Evolutionary conservation across 2,888 invertebrate genomes (phyloP).

Genomic region (Campoplex capitator): DNA sequence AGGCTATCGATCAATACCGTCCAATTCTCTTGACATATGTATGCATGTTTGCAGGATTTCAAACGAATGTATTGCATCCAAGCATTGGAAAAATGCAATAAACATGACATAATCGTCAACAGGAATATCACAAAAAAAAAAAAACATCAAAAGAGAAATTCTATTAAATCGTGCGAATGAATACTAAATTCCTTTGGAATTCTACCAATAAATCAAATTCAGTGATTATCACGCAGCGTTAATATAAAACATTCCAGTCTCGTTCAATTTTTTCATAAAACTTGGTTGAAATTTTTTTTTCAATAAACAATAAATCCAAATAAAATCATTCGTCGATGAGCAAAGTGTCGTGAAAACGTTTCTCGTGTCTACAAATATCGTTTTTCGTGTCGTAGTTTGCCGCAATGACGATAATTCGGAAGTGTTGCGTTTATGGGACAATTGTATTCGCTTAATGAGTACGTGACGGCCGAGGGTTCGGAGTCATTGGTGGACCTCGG

Average conservation of each 20-base stretch:
- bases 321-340: not conserved
- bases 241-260: no score
- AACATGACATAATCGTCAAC: slow-evolving; percentile 18
- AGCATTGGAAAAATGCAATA: not conserved
- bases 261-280: not conserved
- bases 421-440: slow-evolving; percentile 36
- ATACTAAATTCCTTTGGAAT: not conserved
- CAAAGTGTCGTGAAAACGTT: not conserved
- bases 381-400: slow-evolving; percentile 3
- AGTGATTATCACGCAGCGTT: no score
- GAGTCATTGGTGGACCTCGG: not conserved
- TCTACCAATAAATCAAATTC: not conserved
- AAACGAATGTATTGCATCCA: not conserved
- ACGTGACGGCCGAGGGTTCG: slow-evolving; percentile 13
- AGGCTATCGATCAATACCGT: slow-evolving; percentile 60
- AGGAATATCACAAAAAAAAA: not conserved
- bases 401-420: slow-evolving; percentile 1
- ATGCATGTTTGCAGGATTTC: not conserved
- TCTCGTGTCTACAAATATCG: slow-evolving; percentile 8
- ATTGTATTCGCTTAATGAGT: slow-evolving; percentile 45
- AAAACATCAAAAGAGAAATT: not conserved
- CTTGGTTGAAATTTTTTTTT: no score
- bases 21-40: slow-evolving; percentile 22
- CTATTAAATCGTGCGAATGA: not conserved
- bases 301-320: no score